Evolutionary conservation across 2,113 vertebrate genomes (phyloP).

Genomic region (Heterocephalus glaber): DNA sequence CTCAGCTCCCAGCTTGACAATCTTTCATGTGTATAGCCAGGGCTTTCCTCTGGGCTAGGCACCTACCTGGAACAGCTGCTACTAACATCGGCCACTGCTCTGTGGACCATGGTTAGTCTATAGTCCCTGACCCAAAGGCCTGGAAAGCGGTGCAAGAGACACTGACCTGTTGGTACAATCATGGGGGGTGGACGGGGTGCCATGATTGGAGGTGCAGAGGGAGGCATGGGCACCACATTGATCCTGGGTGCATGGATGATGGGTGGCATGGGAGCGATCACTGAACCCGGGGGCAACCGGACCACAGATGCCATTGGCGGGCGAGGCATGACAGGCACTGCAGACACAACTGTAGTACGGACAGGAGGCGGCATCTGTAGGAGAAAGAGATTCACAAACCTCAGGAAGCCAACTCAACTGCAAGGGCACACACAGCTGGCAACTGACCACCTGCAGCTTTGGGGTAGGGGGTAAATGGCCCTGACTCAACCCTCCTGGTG

Average conservation of each 20-base stretch:
- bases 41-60: neutral
- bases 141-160: neutral
- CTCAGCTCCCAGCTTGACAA: neutral
- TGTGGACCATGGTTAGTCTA: neutral
- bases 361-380: slow-evolving; percentile 93
- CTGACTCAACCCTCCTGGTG: neutral
- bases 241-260: slow-evolving; percentile 95
- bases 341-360: slow-evolving; percentile 94
- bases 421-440: neutral
- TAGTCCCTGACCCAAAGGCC: neutral
- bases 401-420: neutral
- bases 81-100: neutral
- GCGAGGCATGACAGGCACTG: slow-evolving; percentile 94
- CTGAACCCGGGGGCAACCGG: slow-evolving; percentile 92
- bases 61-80: neutral
- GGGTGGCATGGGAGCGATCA: slow-evolving; percentile 93
- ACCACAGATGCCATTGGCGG: slow-evolving; percentile 94
- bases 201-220: slow-evolving; percentile 93
- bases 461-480: neutral
- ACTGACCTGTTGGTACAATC: slow-evolving; percentile 95
- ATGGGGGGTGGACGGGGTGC: slow-evolving; percentile 95
- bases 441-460: neutral
- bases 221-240: slow-evolving; percentile 97
- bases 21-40: neutral
- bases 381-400: neutral